Evolutionary conservation across 2,797 vertebrate species (phyloP), one percentile per base, ranked within the genome.

Genomic region (Pyrrhura leucotis): DNA sequence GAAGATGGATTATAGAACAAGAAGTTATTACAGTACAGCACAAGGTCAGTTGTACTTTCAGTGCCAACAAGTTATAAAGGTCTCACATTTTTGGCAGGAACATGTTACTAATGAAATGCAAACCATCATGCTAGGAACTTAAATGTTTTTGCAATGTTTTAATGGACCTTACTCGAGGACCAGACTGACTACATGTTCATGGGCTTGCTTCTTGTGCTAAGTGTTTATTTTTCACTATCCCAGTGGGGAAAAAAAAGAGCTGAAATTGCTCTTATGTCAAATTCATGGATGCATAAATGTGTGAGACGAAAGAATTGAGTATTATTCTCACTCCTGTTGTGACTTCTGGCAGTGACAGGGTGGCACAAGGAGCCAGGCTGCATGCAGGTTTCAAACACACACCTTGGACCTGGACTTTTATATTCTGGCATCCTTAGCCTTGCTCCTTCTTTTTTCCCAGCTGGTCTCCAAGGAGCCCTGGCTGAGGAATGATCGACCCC

Each of bases 81-180:
- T 91, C 85, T 92, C 58, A 29, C 72, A 39, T 87, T 92, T 96
- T 94, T 95, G 93, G 90, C 96, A 92, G 72, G 65, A 91, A 6
- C 61, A 20, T 61, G 42, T 89, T 29, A 18, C 29, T 62, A 83
- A 89, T 80, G 79, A 95, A 95, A 96, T 7, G 75, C 56, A 94
- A 93, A 72, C 65, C 84, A 44, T 42, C 0, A 4, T 61, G 86
- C 58, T 94, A 88, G 47, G 39, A 79, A 92, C 73, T 73, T 80
- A 7, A 69, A 44, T 74, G 93, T 31, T 94, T 92, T 29, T 88
- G 61, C 65, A 78, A 10, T 29, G 68, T 91, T 96, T 97, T 93
- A 92, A 95, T 61, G 86, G 93, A 75, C 72, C n/a, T 85, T 68
- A 63, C 75, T 84, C 1, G 3, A 66, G 56, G 78, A 73, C 16